Evolutionary conservation across 2,888 invertebrate species (phyloP).

Genomic region (Myathropa florea): DNA sequence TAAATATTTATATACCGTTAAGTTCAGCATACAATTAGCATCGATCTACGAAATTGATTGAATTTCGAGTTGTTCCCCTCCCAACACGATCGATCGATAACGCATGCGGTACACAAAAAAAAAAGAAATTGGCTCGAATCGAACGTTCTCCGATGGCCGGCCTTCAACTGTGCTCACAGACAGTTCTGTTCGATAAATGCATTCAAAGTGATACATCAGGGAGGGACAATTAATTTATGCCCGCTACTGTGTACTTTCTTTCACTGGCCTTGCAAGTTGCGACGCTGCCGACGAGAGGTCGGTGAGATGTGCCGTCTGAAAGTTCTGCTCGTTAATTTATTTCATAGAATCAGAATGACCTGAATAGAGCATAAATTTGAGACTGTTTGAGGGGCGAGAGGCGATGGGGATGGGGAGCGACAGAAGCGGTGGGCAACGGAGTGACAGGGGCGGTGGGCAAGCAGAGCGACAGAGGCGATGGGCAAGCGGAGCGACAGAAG

Average conservation of each 20-base stretch:
- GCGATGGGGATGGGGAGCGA: too few relatives aligned
- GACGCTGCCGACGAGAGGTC: not conserved
- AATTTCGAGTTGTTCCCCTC: not conserved
- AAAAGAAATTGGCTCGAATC: not conserved
- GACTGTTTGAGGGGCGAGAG: not conserved
- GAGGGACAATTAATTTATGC: not conserved
- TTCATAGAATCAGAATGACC: slow-evolving; percentile 29
- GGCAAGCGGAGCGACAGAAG: too few relatives aligned
- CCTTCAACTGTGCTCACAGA: slow-evolving; percentile 4
- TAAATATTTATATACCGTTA: slow-evolving; percentile 8
- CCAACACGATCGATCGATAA: too few relatives aligned
- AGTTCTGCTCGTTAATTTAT: not conserved
- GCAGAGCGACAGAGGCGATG: too few relatives aligned
- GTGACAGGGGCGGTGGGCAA: not conserved
- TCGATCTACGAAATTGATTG: not conserved
- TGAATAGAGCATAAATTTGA: not conserved
- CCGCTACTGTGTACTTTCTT: not conserved
- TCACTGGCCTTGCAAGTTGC: not conserved
- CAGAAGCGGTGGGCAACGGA: not conserved
- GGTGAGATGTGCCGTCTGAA: not conserved
- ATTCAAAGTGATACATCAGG: not conserved
- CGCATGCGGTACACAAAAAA: too few relatives aligned
- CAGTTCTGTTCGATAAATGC: not conserved
- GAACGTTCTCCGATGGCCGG: not conserved
- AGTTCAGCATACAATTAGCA: not conserved